Evolutionary conservation across 2,797 vertebrate genomes (phyloP).

Genomic region (Cossypha dichroa): DNA sequence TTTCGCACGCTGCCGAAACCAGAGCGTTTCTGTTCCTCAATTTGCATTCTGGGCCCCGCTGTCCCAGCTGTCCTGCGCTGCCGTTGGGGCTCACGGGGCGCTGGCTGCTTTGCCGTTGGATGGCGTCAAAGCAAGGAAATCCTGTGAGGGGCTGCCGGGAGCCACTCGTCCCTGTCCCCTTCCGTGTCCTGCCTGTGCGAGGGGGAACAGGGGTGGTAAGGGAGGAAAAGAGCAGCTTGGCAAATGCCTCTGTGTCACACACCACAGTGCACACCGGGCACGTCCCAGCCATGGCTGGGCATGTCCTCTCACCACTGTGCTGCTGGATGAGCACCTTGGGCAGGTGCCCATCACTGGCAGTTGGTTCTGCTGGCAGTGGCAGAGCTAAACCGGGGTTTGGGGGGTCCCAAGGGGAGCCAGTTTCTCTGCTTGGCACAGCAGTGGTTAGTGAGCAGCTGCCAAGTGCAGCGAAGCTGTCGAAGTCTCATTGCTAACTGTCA

Average conservation of each 20-base stretch:
- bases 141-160: background rate
- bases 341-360: background rate
- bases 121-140: background rate
- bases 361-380: background rate
- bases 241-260: fast-evolving
- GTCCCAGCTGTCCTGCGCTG: background rate
- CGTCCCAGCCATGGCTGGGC: fast-evolving
- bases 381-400: background rate
- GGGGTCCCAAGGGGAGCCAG: background rate
- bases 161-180: background rate
- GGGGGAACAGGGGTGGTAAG: background rate
- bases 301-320: fast-evolving
- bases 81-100: background rate
- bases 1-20: background rate
- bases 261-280: fast-evolving
- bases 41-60: background rate
- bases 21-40: constrained; percentile 49
- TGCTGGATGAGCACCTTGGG: background rate
- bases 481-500: background rate
- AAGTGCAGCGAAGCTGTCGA: background rate
- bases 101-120: background rate
- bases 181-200: fast-evolving
- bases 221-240: background rate
- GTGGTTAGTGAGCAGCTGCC: background rate
- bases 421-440: fast-evolving